Conservation (phyloP, 1,140 invertebrate species). For the Phymorhynchus buccinoides region DNA sequence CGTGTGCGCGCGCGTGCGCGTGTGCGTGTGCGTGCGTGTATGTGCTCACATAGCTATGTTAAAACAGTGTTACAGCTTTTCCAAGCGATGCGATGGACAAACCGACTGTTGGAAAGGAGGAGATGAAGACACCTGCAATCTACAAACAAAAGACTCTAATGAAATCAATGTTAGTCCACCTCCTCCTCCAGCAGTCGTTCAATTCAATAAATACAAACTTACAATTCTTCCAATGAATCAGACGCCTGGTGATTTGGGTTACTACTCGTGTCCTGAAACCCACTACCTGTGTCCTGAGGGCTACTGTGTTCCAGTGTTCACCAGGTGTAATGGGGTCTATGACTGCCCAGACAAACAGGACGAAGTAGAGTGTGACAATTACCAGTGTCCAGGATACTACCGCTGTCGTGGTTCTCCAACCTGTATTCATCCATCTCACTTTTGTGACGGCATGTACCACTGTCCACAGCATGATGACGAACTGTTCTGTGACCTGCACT, state of each 20-base stretch:
- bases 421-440: no score
- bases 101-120: neutral
- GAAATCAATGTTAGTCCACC: neutral
- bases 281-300: conserved; percentile 9
- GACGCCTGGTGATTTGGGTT: neutral
- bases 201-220: neutral
- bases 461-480: conserved; percentile 41
- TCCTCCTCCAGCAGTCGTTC: neutral
- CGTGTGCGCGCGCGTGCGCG: no score
- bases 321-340: conserved; percentile 39
- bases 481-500: conserved; percentile 31
- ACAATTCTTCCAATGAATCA: neutral
- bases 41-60: no score
- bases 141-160: no score
- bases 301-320: conserved; percentile 33
- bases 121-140: neutral
- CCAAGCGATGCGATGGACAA: neutral
- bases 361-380: no score
- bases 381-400: no score
- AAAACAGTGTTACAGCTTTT: neutral
- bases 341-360: no score
- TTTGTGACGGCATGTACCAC: no score
- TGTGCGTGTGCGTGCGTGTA: no score
- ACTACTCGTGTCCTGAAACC: neutral
- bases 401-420: no score